Base-by-base conservation (phyloP, 2,888 invertebrate species). In the Drosophila suboccidentalis region DNA sequence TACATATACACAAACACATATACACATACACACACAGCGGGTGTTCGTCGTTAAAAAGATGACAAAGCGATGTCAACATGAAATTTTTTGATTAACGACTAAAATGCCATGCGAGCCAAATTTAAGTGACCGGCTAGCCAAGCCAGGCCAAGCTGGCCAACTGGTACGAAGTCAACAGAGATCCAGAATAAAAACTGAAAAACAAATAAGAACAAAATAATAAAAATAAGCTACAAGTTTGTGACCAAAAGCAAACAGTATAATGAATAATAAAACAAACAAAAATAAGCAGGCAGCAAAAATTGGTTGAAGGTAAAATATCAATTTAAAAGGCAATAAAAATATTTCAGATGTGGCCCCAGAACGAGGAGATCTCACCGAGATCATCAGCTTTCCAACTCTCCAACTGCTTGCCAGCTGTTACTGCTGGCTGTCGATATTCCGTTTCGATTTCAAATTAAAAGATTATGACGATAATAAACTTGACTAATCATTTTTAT, bases 401-500 rank as follows among this genome's bases (percentile, higher is more conserved):
- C 38, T n/a, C 10, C 57, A 43, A 38, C 43, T 54, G 41, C 47
- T 54, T 19, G 26, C 63, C 32, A 58, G 58, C 58, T 41, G 41
- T 19, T 34, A n/a, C 19, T n/a, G 61, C 46, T 65, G 70, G 32
- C 69, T 63, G 78, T 82, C 86, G 89, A 88, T 88, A 88, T 73
- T 75, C 59, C 44, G 65, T 82, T 86, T 86, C 88, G 88, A 89
- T 83, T 87, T 87, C 83, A 57, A 82, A 89, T 89, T 88, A 88
- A 87, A 82, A 88, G 90, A 87, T 87, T 87, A 89, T 80, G 88
- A 86, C 80, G 86, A 87, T 87, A 87, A 82, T 87, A 86, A 88
- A 86, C 79, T 89, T 88, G 90, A 88, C 90, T 88, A 89, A 87
- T 89, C 86, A 87, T 87, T 88, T 87, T 88, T 88, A 87, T 89